These are phyloP conservation scores for Ophioninae sp. DNA, from an alignment of 2,888 invertebrate genomes.

Conservation along the genomic window DNA sequence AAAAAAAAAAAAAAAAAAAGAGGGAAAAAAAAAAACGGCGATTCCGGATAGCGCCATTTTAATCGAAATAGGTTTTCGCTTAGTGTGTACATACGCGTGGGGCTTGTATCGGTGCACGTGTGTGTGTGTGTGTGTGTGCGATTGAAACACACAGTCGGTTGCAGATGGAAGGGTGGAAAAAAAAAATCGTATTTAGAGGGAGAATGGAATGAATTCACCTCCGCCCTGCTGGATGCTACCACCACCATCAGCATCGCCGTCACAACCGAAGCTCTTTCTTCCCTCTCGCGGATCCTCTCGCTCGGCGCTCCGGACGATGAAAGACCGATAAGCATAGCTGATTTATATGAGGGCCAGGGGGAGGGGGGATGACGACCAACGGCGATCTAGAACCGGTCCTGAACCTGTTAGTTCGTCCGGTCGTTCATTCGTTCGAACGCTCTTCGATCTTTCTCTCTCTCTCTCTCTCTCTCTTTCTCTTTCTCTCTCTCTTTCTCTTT, in stretches of 20 bases:
- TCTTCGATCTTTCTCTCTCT: slow-evolving; percentile 68
- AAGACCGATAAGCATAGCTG: slow-evolving; percentile 81
- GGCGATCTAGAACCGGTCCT: slow-evolving; percentile 70
- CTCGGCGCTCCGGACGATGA: slow-evolving; percentile 74
- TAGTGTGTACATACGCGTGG: slow-evolving; percentile 25
- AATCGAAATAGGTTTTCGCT: slow-evolving; percentile 80
- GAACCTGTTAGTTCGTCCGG: slow-evolving; percentile 70
- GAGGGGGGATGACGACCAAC: slow-evolving; percentile 68
- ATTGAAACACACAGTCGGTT: slow-evolving; percentile 31
- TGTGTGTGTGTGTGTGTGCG: slow-evolving; percentile 14
- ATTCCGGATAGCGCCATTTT: slow-evolving; percentile 77
- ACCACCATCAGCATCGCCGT: slow-evolving; percentile 26
- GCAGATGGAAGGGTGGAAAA: slow-evolving; percentile 68
- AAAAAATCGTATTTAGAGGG: slow-evolving; percentile 79
- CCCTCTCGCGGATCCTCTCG: slow-evolving; percentile 17
- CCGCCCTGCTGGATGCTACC: slow-evolving; percentile 60
- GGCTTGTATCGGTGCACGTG: slow-evolving; percentile 4
- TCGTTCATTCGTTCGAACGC: slow-evolving; percentile 65
- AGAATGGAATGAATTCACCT: slow-evolving; percentile 81
- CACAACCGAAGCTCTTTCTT: slow-evolving; percentile 42
- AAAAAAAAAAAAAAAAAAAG: no score
- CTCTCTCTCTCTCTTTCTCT: slow-evolving; percentile 16
- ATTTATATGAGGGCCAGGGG: slow-evolving; percentile 75
- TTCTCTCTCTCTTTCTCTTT: slow-evolving; percentile 50
- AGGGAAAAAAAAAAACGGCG: no score